Evolutionary conservation across 1,140 invertebrate genomes (phyloP), one percentile per base, ranked within the genome.

Genomic region (Magallana ariakensis): DNA sequence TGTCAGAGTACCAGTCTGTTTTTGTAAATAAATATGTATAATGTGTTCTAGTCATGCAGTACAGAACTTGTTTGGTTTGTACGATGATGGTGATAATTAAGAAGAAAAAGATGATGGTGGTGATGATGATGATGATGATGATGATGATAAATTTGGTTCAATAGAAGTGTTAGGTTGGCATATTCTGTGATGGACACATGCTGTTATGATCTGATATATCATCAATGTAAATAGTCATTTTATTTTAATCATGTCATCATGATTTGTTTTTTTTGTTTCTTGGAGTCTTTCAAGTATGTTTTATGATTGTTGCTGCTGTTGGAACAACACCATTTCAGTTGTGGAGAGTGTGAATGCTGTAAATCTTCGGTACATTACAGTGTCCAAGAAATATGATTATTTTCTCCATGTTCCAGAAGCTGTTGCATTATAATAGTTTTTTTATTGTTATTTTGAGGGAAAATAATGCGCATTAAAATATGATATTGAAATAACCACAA

Each of bases 281-380:
- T 46, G 33, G 33, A 5, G 66, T 75, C 66, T 75, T 75, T 75
- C 66, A 75, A 26, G 11, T 13, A 46, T 46, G 33, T 46, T 46
- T 75, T 75, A 75, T 46, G 33, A 26, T 33, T 75, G 22, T 75
- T 75, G 66, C 66, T 75, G 66, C 66, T 75, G 66, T 75, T 26
- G 33, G 66, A 75, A 75, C 66, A 75, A 75, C 22, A 75, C 22
- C 19, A 70, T 70, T 70, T 26, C 16, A 75, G 66, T 11, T 70
- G 19, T 75, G 15, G 22, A 46, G 33, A 46, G 5, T 4, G 33
- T 46, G 33, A 46, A 46, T 46, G 33, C 6, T 26, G 7, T 33
- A 9, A 11, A 33, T 19, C 15, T 62, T 19, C 15, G 16, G 22
- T 9, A 26, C 22, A 75, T 19, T 75, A 3, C 22, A 8, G 9